A percentile compares a stretch with the other conserved stretches of the same genome.
Conservation (phyloP, 2,113 vertebrate genomes). For the Nothocercus nigrocapillus region DNA sequence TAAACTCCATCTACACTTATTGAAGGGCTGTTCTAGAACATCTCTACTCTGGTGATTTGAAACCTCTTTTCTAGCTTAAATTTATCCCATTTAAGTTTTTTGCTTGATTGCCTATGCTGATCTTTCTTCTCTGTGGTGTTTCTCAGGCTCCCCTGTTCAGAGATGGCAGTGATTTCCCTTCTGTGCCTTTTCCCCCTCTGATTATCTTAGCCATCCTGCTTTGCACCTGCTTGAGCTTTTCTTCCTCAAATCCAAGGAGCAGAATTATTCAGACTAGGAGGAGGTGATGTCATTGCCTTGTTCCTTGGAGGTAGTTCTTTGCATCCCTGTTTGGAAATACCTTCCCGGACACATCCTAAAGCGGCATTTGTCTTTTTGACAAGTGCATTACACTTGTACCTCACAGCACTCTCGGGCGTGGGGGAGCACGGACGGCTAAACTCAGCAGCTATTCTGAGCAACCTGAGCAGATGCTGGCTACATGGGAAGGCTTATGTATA, state of each 20-base stretch:
- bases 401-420: background rate
- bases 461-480: background rate
- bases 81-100: background rate
- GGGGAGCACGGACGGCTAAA: background rate
- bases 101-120: background rate
- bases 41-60: background rate
- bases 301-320: background rate
- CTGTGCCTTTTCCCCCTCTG: background rate
- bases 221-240: background rate
- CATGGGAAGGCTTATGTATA: background rate
- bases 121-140: background rate
- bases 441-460: background rate
- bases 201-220: background rate
- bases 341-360: background rate
- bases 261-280: background rate
- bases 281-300: background rate
- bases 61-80: background rate
- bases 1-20: background rate
- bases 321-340: background rate
- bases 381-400: background rate
- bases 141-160: background rate
- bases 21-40: background rate
- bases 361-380: conserved; percentile 4
- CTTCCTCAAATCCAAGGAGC: background rate
- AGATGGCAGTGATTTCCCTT: background rate